Base-by-base conservation (phyloP, 2,888 invertebrate species). In the Caenorhabditis doughertyi region DNA sequence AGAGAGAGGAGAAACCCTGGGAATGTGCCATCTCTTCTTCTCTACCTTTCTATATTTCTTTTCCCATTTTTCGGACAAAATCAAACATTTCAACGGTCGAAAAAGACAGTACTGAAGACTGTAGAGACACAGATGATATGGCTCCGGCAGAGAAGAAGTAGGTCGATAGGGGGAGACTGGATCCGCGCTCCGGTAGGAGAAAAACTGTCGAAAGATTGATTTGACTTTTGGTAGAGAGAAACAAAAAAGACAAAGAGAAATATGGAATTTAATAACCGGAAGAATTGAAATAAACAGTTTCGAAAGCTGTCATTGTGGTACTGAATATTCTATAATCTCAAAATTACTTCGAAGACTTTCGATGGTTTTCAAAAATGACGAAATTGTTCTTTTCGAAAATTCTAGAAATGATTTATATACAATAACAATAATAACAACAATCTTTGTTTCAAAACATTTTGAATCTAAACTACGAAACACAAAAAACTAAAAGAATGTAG, bases 71-170 rank as follows among this genome's bases (percentile, higher is more conserved):
- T 49, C 53, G 58, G 74, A 56, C 58, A 67, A 76, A 76, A 76
- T 76, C 74, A 76, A 76, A 76, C 74, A 76, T 73, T 73, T 73
- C 62, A 53, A 73, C 72, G 72, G 62, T 11, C 27, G 23, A 53
- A n/a, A 39, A 23, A 56, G 68, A 73, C 27, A 64, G 62, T 44
- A 60, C 53, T n/a, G 23, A 32, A 32, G 44, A 44, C 27, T 29
- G 1, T n/a, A 21, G 64, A 73, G 62, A 23, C 70, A 42, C 56
- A 70, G 55, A 25, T 27, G 29, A 27, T 13, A 47, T 32, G 21
- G 60, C 60, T 71, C 60, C 71, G 55, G 60, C 32, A 56, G 55
- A 56, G 44, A 56, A 56, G 56, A 70, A 68, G 55, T 55, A 55
- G 68, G 68, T 53, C 44, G 60, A 21, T 18, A 44, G n/a, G n/a